Conservation (phyloP, 1,140 invertebrate species). For the Pseudoatta argentina region DNA sequence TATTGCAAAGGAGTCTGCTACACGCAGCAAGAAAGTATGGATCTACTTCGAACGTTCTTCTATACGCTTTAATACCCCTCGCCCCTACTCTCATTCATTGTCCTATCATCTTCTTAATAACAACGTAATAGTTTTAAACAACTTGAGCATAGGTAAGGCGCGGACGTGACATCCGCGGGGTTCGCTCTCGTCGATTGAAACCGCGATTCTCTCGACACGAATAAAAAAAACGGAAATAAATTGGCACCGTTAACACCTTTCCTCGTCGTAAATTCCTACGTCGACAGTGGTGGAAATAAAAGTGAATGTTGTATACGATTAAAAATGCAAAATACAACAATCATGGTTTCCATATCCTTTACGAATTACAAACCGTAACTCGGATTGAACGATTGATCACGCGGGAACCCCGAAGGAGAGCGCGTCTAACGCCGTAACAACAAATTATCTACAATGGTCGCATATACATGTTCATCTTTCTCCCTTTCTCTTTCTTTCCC, state of each 20-base stretch:
- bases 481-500: constrained; percentile 21
- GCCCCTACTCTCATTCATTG: constrained; percentile 49
- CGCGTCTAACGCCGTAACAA: constrained; percentile 77
- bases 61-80: constrained; percentile 39
- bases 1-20: constrained; percentile 47
- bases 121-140: constrained; percentile 85
- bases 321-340: constrained; percentile 42
- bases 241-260: background rate
- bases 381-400: constrained; percentile 36
- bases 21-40: constrained; percentile 57
- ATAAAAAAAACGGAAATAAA: constrained; percentile 35
- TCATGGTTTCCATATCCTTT: background rate
- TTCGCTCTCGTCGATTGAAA: constrained; percentile 39
- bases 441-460: constrained; percentile 81
- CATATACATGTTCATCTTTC: constrained; percentile 60
- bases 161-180: constrained; percentile 67
- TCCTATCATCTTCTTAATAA: constrained; percentile 82
- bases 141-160: constrained; percentile 84
- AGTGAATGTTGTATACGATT: constrained; percentile 2
- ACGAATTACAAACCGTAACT: background rate
- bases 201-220: background rate
- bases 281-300: constrained; percentile 29
- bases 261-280: background rate
- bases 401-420: constrained; percentile 57
- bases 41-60: constrained; percentile 45